These are phyloP conservation scores for Mormyrops attenuatus DNA, from an alignment of 2,797 vertebrate species.

Conservation along the genomic window DNA sequence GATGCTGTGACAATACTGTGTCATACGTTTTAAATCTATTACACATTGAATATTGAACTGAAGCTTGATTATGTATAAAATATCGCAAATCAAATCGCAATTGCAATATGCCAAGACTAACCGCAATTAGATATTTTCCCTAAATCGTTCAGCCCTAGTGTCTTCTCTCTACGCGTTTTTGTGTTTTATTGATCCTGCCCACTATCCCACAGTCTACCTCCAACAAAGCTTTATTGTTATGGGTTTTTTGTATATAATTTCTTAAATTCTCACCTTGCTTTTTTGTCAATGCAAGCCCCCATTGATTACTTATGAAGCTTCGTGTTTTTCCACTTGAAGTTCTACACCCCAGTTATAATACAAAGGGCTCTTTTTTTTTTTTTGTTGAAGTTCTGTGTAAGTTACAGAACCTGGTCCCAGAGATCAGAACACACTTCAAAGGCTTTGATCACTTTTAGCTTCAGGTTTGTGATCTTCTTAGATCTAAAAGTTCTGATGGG, in stretches of 20 bases:
- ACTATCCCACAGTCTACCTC: not conserved
- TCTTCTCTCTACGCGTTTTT: not conserved
- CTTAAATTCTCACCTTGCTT: not conserved
- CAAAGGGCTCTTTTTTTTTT: not conserved
- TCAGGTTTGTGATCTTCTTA: conserved; percentile 3
- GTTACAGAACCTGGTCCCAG: not conserved
- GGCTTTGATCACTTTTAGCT: not conserved
- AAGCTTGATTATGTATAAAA: not conserved
- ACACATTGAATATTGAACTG: not conserved
- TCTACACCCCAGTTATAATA: not conserved
- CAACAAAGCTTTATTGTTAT: not conserved
- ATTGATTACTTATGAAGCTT: not conserved
- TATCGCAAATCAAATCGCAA: not conserved
- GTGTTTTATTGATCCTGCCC: not conserved
- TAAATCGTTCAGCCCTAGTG: not conserved
- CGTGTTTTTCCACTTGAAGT: not conserved
- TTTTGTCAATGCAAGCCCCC: not conserved
- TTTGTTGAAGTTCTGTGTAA: not conserved
- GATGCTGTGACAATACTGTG: not conserved
- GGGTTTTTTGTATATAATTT: not conserved
- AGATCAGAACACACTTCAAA: not conserved
- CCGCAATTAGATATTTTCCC: not conserved
- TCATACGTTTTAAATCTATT: not conserved
- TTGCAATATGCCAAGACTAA: not conserved
- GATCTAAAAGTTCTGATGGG: not conserved